Conservation (phyloP, 1,140 invertebrate genomes). For the Araneus ventricosus region DNA sequence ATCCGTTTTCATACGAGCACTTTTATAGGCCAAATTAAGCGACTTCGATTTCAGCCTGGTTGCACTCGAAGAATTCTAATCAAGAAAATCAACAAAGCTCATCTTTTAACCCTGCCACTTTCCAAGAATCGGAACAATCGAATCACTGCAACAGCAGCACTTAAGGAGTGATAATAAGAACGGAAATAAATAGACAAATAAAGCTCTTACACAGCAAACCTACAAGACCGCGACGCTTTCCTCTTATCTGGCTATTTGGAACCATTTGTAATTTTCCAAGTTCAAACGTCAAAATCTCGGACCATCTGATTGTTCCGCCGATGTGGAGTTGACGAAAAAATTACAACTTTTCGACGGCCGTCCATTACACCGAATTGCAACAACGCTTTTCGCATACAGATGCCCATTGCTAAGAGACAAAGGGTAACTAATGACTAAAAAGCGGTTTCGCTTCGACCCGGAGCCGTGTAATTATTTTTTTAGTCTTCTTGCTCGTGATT, state of each 20-base stretch:
- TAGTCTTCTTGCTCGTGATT: conserved; percentile 5
- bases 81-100: conserved; percentile 3
- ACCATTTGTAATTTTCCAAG: conserved; percentile 51
- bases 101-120: conserved; percentile 5
- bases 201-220: background rate
- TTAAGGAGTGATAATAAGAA: conserved; percentile 23
- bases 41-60: background rate
- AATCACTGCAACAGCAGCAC: background rate
- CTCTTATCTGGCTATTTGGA: conserved; percentile 25
- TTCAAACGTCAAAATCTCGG: conserved; percentile 26
- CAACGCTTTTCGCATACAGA: conserved; percentile 50
- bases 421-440: conserved; percentile 70
- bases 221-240: conserved; percentile 6
- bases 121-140: background rate
- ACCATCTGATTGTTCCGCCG: conserved; percentile 67
- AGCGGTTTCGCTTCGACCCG: conserved; percentile 58
- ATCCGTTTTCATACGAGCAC: no score
- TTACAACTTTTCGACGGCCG: conserved; percentile 60
- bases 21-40: background rate
- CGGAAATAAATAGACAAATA: conserved; percentile 23
- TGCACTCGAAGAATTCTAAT: background rate
- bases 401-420: conserved; percentile 6
- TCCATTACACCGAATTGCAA: conserved; percentile 33
- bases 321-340: conserved; percentile 50
- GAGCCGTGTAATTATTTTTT: conserved; percentile 64